Evolutionary conservation across 2,888 invertebrate genomes (phyloP).

Genomic region (Diplazon laetatorius): DNA sequence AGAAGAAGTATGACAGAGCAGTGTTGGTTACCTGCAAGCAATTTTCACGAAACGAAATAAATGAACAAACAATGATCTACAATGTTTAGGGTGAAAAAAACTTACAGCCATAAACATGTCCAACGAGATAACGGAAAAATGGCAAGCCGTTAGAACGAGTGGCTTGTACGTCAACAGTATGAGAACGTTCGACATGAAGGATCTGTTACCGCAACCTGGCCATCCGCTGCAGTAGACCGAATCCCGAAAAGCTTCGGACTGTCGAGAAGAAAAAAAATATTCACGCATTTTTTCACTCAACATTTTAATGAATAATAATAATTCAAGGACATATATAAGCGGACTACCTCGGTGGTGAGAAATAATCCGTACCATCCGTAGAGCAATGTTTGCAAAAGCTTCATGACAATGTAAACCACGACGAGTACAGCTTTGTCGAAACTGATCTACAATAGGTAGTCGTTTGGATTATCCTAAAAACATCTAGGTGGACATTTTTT

Average conservation of each 20-base stretch:
- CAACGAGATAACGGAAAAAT: constrained; percentile 52
- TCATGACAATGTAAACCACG: constrained; percentile 37
- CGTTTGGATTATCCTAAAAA: too few relatives aligned
- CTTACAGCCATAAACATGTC: constrained; percentile 55
- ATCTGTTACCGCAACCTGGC: constrained; percentile 37
- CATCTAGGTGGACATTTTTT: too few relatives aligned
- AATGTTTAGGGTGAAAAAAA: constrained; percentile 6
- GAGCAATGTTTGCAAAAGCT: constrained; percentile 41
- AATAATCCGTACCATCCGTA: constrained; percentile 46
- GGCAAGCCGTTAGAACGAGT: constrained; percentile 45
- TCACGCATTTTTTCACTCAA: background rate
- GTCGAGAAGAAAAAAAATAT: background rate
- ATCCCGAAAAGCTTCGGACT: constrained; percentile 49
- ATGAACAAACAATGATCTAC: background rate
- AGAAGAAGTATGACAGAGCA: constrained; percentile 63
- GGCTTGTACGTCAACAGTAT: constrained; percentile 55
- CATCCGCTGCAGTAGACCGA: constrained; percentile 53
- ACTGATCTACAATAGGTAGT: background rate
- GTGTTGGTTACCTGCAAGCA: constrained; percentile 62
- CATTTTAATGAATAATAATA: background rate
- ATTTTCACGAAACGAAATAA: too few relatives aligned
- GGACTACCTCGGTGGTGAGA: constrained; percentile 41
- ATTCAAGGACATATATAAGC: background rate
- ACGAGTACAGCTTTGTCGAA: constrained; percentile 3
- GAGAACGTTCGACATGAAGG: constrained; percentile 42